Conservation (phyloP, 2,113 vertebrate species). For the Noturus placidus region DNA sequence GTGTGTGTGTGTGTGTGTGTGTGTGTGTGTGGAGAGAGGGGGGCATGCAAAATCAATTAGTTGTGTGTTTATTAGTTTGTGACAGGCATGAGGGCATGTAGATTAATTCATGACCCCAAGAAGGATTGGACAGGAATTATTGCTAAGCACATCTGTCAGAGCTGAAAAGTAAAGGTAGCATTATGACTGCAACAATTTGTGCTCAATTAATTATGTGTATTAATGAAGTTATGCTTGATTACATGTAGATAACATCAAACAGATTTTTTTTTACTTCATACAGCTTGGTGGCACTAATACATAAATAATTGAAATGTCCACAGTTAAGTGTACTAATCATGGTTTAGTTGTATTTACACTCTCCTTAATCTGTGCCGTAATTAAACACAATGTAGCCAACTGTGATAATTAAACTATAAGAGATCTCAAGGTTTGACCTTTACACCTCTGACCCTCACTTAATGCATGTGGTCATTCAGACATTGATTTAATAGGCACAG, state of each 20-base stretch:
- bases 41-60: slow-evolving; percentile 75
- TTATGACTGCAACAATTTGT: slow-evolving; percentile 72
- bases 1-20: neutral
- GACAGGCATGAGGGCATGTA: slow-evolving; percentile 77
- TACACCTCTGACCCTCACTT: slow-evolving; percentile 39
- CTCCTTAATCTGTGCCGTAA: slow-evolving; percentile 61
- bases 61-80: slow-evolving; percentile 80
- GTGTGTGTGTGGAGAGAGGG: neutral
- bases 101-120: slow-evolving; percentile 79
- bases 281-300: slow-evolving; percentile 72
- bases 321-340: slow-evolving; percentile 69
- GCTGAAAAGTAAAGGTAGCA: slow-evolving; percentile 78
- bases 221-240: slow-evolving; percentile 82
- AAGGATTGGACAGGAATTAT: slow-evolving; percentile 77
- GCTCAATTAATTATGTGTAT: slow-evolving; percentile 80
- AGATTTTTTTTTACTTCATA: slow-evolving; percentile 59
- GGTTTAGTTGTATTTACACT: slow-evolving; percentile 61
- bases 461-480: slow-evolving; percentile 37
- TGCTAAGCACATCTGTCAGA: slow-evolving; percentile 76
- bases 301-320: slow-evolving; percentile 75
- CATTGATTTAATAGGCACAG: slow-evolving; percentile 25
- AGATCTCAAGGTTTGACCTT: slow-evolving; percentile 64
- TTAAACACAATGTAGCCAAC: slow-evolving; percentile 60
- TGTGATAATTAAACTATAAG: slow-evolving; percentile 68
- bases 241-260: slow-evolving; percentile 72